Evolutionary conservation across 2,797 vertebrate genomes (phyloP).

Genomic region (Diceros bicornis): DNA sequence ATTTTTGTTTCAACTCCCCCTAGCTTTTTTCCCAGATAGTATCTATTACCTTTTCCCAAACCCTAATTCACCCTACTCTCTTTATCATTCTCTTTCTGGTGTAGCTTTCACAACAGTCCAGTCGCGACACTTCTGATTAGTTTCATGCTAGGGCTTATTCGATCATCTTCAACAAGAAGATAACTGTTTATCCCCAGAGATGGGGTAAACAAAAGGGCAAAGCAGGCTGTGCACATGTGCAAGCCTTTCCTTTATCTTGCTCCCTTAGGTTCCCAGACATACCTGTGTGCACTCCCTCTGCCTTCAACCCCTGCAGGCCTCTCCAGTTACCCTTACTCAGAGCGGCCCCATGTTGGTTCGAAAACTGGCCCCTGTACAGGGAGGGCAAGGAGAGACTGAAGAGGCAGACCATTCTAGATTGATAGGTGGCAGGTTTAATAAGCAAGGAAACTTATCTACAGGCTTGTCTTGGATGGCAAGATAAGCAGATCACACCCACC

Average conservation of each 20-base stretch:
- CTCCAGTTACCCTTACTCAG: neutral
- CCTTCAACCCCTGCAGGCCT: neutral
- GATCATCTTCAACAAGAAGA: conserved; percentile 57
- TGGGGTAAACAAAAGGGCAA: neutral
- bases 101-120: conserved; percentile 35
- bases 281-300: neutral
- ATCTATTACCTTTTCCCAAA: conserved; percentile 63
- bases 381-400: neutral
- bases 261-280: neutral
- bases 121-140: neutral
- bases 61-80: neutral
- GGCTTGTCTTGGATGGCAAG: neutral
- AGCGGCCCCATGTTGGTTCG: neutral
- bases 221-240: neutral
- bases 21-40: conserved; percentile 47
- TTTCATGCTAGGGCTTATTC: conserved; percentile 35
- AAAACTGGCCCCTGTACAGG: neutral
- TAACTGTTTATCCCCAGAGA: conserved; percentile 35
- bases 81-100: conserved; percentile 48
- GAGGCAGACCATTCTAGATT: neutral
- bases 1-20: conserved; percentile 56
- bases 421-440: neutral
- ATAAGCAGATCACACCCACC: neutral
- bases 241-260: neutral
- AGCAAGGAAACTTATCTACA: neutral